A percentile compares a stretch with the other conserved stretches of the same genome.
phyloP scores from a whole-genome alignment of 2,113 vertebrate genomes.

The Hippocampus guttulatus region DNA sequence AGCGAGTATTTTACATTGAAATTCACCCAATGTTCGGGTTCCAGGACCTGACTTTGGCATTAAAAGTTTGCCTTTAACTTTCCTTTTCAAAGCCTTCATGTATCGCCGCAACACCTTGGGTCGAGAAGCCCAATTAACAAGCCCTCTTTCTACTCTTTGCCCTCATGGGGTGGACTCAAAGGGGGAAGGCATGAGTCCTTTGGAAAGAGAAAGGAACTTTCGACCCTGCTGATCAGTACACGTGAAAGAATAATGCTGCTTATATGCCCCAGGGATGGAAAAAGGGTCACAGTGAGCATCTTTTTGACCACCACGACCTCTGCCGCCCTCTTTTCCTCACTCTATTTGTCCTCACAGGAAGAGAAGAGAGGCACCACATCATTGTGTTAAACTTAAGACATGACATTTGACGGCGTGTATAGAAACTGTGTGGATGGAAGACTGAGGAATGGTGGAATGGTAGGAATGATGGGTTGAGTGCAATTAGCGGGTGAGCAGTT shows the following conservation, averaged over 20 bases:
- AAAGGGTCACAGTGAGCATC: conserved; percentile 9
- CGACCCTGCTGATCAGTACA: conserved; percentile 48
- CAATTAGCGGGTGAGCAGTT: neutral
- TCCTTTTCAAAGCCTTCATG: conserved; percentile 24
- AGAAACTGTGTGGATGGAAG: neutral
- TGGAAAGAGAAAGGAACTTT: conserved; percentile 27
- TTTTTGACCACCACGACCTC: neutral
- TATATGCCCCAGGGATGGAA: neutral
- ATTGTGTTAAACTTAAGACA: conserved; percentile 18
- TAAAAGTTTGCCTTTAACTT: conserved; percentile 34
- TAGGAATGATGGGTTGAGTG: neutral
- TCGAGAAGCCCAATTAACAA: conserved; percentile 44
- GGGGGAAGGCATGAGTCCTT: conserved; percentile 3
- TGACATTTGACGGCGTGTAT: neutral
- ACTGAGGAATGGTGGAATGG: neutral
- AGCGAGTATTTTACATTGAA: conserved; percentile 5
- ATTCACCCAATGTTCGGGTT: conserved; percentile 17
- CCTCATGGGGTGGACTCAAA: conserved; percentile 16
- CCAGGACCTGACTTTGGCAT: conserved; percentile 31
- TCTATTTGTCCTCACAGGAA: conserved; percentile 13
- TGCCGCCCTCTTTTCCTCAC: neutral
- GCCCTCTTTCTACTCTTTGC: conserved; percentile 15
- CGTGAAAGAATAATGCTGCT: conserved; percentile 39
- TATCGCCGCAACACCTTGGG: conserved; percentile 22
- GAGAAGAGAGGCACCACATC: conserved; percentile 9